These are phyloP conservation scores for Dryobota labecula DNA, from an alignment of 2,888 invertebrate genomes.

Conservation along the genomic window DNA sequence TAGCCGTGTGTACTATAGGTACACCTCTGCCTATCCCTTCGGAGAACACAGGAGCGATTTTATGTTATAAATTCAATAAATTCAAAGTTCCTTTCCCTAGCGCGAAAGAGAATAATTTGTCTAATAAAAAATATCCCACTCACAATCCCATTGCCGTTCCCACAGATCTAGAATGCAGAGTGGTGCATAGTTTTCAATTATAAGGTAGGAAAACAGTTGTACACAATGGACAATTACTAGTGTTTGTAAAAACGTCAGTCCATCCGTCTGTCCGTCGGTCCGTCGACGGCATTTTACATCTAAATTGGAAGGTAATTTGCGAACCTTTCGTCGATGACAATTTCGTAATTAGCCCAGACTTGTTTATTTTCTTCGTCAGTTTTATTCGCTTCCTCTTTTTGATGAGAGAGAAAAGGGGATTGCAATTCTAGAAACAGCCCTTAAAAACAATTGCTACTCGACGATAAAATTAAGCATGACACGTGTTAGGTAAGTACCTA, in stretches of 20 bases:
- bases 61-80: constrained; percentile 1
- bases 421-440: constrained; percentile 9
- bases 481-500: background rate
- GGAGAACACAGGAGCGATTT: no score
- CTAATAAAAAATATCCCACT: constrained; percentile 35
- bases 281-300: constrained; percentile 78
- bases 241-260: constrained; percentile 76
- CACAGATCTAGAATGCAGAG: constrained; percentile 58
- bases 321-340: constrained; percentile 79
- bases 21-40: no score
- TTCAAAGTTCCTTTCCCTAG: constrained; percentile 9
- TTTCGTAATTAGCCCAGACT: constrained; percentile 81
- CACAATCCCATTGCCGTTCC: constrained; percentile 38
- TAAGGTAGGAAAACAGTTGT: constrained; percentile 62
- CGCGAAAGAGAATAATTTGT: constrained; percentile 36
- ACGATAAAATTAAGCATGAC: background rate
- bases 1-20: no score
- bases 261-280: constrained; percentile 65
- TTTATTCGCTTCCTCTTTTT: constrained; percentile 52
- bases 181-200: constrained; percentile 71
- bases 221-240: constrained; percentile 77
- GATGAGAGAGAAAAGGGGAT: constrained; percentile 40
- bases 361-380: constrained; percentile 74
- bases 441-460: background rate
- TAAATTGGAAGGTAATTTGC: constrained; percentile 83